Base-by-base conservation (phyloP, 2,888 invertebrate genomes). In the Agrochola lychnidis region DNA sequence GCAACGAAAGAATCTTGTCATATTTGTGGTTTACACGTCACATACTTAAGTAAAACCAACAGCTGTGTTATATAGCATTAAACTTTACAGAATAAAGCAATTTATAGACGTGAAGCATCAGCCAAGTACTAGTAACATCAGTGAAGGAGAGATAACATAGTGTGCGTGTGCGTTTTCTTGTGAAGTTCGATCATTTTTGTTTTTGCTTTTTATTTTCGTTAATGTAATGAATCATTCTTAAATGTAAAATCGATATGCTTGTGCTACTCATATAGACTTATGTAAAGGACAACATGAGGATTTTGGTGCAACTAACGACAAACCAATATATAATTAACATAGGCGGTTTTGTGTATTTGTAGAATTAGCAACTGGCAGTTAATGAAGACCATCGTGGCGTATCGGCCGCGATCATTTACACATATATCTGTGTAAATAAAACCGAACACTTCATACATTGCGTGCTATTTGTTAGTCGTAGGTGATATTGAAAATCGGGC, bases 401-500 rank as follows among this genome's bases (percentile, higher is more conserved):
- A 79, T 82, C 80, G 70, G 78, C 76, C 83, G 76, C 81, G 83
- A 86, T 85, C 83, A 73, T 81, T 84, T 79, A 82, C 83, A 83
- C 84, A 71, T 78, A 84, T 76, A 84, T 79, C 78, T 86, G 81
- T 85, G 88, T 85, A 87, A 86, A 83, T 81, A 85, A 77, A 73
- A 71, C 63, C 76, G 73, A 45, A 64, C 57, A 82, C 57, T 48
- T 81, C 63, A 70, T 71, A 57, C 78, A 82, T 82, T 64, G 83
- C 72, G 73, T 73, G 78, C 63, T 81, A 78, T 86, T 84, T 82
- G 70, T 76, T 79, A 74, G 80, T 79, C 84, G 82, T 84, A 87
- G 87, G 89, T 89, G 88, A 87, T 91, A 92, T 93, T 91, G 91
- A 90, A 92, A 92, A 93, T 90, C 87, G 89, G 88, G 89, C 89